Evolutionary conservation across 2,113 vertebrate species (phyloP).

Genomic region (Catharus bicknelli): DNA sequence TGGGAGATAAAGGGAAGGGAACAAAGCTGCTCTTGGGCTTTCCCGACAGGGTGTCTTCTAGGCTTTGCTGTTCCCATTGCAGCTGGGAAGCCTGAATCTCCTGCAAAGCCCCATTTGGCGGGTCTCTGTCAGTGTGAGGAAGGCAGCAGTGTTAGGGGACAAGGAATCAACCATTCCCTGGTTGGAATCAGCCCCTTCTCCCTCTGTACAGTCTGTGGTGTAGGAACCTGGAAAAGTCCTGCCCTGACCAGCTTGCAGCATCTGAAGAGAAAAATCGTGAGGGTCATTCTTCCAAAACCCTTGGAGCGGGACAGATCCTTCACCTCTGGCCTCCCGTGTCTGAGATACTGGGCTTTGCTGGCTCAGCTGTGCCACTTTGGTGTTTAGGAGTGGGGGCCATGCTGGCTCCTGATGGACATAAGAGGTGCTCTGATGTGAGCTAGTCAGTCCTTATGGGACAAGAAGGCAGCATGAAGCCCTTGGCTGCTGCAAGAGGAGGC

Average conservation of each 20-base stretch:
- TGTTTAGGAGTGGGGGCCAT: neutral
- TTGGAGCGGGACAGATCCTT: neutral
- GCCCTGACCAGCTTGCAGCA: neutral
- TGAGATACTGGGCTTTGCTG: fast-evolving
- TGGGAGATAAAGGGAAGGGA: slow-evolving; percentile 40
- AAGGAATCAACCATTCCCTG: too few species aligned
- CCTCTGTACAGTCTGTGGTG: neutral
- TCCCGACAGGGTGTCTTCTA: neutral
- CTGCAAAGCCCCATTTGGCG: neutral
- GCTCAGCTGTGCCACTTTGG: neutral
- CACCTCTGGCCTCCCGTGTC: neutral
- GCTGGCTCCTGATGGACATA: neutral
- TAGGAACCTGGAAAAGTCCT: neutral
- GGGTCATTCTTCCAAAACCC: neutral
- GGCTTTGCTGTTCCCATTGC: neutral
- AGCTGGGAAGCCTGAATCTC: neutral
- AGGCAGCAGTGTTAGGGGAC: neutral
- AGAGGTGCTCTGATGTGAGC: neutral
- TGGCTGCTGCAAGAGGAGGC: neutral
- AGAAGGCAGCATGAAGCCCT: neutral
- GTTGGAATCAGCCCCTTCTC: neutral
- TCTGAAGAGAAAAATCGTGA: neutral
- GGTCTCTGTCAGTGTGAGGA: neutral
- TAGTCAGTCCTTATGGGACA: neutral
- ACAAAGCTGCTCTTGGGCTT: slow-evolving; percentile 42